Evolutionary conservation across 2,797 vertebrate genomes (phyloP), one percentile per base, ranked within the genome.

Genomic region (Myripristis jacobus): DNA sequence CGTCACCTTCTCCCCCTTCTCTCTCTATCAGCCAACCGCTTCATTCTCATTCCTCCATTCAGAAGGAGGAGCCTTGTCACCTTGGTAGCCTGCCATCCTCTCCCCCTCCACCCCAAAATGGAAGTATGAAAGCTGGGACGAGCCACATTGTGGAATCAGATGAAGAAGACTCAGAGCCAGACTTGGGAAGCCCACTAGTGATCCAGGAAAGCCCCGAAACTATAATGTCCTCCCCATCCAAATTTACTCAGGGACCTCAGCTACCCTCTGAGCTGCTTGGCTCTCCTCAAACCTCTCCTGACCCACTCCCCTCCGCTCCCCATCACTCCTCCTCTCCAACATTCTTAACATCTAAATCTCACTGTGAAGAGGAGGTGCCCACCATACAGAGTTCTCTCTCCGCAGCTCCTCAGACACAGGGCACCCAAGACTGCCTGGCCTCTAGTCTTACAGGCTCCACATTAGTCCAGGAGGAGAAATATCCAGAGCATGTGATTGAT

Each of bases 401-500:
- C 9, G 22, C 73, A 53, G 25, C 63, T 19, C 41, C 51, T 57
- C 75, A 64, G 27, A 43, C 58, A 31, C 80, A 54, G 47, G 74
- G 27, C 51, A 18, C 71, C 34, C 70, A 79, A 62, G 57, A 61
- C 41, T 1, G 25, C 69, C 77, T 75, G 18, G 47, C 68, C 0
- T 22, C 80, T 6, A 7, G 62, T 51, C 54, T 41, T 21, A 65
- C 22, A 0, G 65, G 66, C 50, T 53, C 80, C 27, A 53, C 78
- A 24, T 57, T 62, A 21, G 52, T 79, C n/a, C 79, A 81, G 61
- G 85, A 88, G 24, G 91, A 94, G 70, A 83, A 84, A 83, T 92
- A 94, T 43, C 90, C 92, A 6, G 94, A 94, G 61, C 94, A 95
- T 75, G 91, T 95, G 34, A 94, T 94, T 1, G 94, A 95, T 70